Evolutionary conservation across 2,888 invertebrate genomes (phyloP), one percentile per base, ranked within the genome.

Genomic region (Shargacucullia verbasci): DNA sequence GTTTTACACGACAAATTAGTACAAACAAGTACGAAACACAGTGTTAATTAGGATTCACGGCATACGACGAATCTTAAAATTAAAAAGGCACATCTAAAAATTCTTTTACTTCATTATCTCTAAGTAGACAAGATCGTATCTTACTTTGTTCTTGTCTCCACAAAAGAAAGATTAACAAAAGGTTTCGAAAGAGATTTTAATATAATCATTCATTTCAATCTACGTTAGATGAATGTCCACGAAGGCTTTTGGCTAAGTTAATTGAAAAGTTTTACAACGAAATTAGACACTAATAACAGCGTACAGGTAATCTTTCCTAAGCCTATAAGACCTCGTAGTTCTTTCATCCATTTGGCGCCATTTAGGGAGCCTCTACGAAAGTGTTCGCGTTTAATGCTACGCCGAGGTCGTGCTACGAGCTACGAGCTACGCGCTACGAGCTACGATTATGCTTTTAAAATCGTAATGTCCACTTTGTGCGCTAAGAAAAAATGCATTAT

Each of bases 121-220:
- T 31, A 47, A 74, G 59, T 61, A 63, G 64, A 54, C 70, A 60
- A 75, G 81, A 77, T 79, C 55, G 25, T 70, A 76, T 74, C 82
- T 65, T 54, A 62, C 70, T 68, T 74, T 80, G 78, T 81, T 74
- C 76, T 68, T 64, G 70, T 59, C 58, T 40, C 50, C 61, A 70
- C 67, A 69, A 68, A 70, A 73, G 68, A 70, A 73, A 64, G 63
- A 68, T 78, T 64, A 73, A 72, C 64, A 79, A 74, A 73, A 69
- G 70, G 47, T 76, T 69, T 60, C 54, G 59, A 63, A 66, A 56
- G 60, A 73, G 69, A 66, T 67, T 71, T 70, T 71, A 58, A 65
- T 67, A 74, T 70, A 70, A 80, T 78, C 81, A 56, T 66, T 59
- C 61, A 55, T 73, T 68, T 82, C 64, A 61, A 82, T 77, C 80